Conservation (phyloP, 2,797 vertebrate species). For the Podargus strigoides region DNA sequence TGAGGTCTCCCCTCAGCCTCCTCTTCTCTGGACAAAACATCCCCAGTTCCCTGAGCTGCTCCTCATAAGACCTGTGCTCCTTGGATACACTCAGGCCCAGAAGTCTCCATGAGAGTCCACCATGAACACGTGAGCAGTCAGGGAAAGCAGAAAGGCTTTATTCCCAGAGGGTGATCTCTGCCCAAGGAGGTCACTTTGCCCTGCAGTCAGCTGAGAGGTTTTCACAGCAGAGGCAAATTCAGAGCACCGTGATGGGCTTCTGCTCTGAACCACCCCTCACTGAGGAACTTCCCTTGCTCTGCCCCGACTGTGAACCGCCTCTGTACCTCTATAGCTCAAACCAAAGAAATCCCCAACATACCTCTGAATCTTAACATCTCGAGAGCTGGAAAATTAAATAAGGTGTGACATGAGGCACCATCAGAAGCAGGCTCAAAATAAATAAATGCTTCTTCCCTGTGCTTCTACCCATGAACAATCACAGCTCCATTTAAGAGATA, state of each 20-base stretch:
- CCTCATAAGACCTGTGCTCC: no score
- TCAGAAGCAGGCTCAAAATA: not conserved
- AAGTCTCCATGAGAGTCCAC: not conserved
- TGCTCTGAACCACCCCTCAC: not conserved
- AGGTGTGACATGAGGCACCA: not conserved
- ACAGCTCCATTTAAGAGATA: not conserved
- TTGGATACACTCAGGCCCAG: not conserved
- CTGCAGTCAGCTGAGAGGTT: not conserved
- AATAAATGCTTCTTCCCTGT: not conserved
- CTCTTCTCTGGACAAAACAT: no score
- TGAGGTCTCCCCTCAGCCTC: no score
- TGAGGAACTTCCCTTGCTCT: not conserved
- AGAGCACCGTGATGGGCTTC: not conserved
- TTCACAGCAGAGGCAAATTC: not conserved
- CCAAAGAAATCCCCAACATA: not conserved
- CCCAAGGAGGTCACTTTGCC: not conserved
- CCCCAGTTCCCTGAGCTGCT: no score
- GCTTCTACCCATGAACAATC: not conserved
- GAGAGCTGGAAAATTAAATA: not conserved
- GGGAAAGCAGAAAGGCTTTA: not conserved
- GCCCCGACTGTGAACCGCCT: not conserved
- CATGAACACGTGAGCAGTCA: accelerated
- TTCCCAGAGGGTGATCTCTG: not conserved
- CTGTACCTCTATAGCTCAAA: not conserved
- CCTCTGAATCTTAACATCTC: accelerated